Evolutionary conservation across 2,888 invertebrate species (phyloP).

Genomic region (Cylloceria caligata): DNA sequence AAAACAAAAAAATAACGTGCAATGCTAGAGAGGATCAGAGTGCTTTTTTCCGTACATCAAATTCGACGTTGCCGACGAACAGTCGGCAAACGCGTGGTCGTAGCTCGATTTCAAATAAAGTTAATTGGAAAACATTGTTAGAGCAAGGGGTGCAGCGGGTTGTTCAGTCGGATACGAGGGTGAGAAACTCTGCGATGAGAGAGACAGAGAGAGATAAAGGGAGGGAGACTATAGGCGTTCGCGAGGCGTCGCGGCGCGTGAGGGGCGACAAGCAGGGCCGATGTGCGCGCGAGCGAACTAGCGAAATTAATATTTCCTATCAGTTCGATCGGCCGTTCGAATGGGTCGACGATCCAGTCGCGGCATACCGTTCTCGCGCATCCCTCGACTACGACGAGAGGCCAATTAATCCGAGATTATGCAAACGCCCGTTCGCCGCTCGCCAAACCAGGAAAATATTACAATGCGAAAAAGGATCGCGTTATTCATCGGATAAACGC

Average conservation of each 20-base stretch:
- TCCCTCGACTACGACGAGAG: conserved; percentile 34
- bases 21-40: conserved; percentile 66
- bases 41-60: conserved; percentile 73
- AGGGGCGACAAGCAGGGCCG: conserved; percentile 14
- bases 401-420: conserved; percentile 66
- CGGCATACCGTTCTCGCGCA: conserved; percentile 26
- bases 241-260: conserved; percentile 55
- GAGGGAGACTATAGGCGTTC: conserved; percentile 8
- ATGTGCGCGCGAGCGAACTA: conserved; percentile 72
- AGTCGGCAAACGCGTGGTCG: conserved; percentile 70
- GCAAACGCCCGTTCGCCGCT: conserved; percentile 53
- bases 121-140: conserved; percentile 82
- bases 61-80: conserved; percentile 70
- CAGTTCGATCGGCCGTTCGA: conserved; percentile 71
- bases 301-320: conserved; percentile 79
- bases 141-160: conserved; percentile 65
- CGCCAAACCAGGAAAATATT: conserved; percentile 32
- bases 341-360: conserved; percentile 68
- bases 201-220: background rate
- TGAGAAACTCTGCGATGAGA: conserved; percentile 47
- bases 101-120: conserved; percentile 81
- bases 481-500: conserved; percentile 54
- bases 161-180: conserved; percentile 43
- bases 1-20: conserved; percentile 53
- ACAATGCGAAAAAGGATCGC: conserved; percentile 50